Percentiles rank a stretch among this genome's conserved stretches.
Evolutionary conservation across 2,797 vertebrate species (phyloP).

Genomic region (Gambelia wislizenii): DNA sequence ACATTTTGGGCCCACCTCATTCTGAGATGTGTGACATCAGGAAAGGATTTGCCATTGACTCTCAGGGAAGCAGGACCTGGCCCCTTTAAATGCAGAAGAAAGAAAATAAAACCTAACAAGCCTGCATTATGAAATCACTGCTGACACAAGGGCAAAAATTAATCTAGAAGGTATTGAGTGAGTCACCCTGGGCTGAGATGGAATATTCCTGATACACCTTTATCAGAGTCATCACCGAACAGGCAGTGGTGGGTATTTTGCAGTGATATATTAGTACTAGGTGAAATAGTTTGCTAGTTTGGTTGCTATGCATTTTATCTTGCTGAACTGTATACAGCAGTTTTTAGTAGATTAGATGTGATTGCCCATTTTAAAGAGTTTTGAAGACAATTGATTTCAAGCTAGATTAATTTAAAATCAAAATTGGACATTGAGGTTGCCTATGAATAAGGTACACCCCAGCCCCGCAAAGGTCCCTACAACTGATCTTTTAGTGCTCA

Average conservation of each 20-base stretch:
- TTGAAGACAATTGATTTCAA: background rate
- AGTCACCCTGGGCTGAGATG: background rate
- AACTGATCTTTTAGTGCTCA: background rate
- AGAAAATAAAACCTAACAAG: constrained; percentile 16
- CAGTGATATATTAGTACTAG: background rate
- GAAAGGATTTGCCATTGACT: background rate
- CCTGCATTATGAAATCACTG: constrained; percentile 24
- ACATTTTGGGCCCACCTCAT: background rate
- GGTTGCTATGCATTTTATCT: constrained; percentile 5
- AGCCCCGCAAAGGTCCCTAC: background rate
- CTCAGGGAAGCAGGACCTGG: background rate
- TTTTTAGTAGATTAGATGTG: background rate
- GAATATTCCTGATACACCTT: background rate
- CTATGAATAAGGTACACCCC: background rate
- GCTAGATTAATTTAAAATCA: background rate
- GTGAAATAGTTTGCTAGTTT: background rate
- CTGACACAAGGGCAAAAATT: constrained; percentile 17
- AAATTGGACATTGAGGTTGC: background rate
- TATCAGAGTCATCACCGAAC: constrained; percentile 13
- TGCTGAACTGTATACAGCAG: background rate
- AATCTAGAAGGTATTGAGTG: background rate
- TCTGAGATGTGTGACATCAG: background rate
- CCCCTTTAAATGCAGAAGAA: constrained; percentile 15
- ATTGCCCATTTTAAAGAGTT: background rate
- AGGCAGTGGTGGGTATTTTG: background rate